Conservation (phyloP, 2,888 invertebrate species). For the Chorisops tibialis region DNA sequence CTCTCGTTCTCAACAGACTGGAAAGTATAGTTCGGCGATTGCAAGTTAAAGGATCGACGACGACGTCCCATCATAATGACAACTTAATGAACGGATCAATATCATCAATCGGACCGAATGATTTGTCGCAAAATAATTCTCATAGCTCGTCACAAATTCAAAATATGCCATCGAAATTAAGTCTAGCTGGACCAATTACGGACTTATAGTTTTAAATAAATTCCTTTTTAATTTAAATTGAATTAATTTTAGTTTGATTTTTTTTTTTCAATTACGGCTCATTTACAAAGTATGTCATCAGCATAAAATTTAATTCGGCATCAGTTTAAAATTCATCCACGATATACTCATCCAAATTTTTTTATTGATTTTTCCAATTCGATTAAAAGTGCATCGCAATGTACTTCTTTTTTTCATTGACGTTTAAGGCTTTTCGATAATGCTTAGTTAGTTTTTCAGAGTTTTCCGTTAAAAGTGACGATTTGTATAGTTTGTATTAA, state of each 20-base stretch:
- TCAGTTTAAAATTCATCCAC: too few relatives aligned
- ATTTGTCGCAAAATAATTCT: background rate
- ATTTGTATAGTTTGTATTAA: too few relatives aligned
- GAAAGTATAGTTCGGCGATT: slow-evolving; percentile 51
- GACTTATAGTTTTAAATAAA: slow-evolving; percentile 42
- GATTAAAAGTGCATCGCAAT: too few relatives aligned
- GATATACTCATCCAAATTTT: too few relatives aligned
- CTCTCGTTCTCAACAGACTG: slow-evolving; percentile 43
- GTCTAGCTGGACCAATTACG: slow-evolving; percentile 49
- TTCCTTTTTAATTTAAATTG: background rate
- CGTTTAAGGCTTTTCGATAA: too few relatives aligned
- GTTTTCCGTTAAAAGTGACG: too few relatives aligned
- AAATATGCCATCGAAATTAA: slow-evolving; percentile 41
- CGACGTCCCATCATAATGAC: slow-evolving; percentile 8
- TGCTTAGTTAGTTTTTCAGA: too few relatives aligned
- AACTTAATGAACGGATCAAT: background rate
- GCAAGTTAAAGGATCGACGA: slow-evolving; percentile 38
- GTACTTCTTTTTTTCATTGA: too few relatives aligned
- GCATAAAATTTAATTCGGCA: too few relatives aligned
- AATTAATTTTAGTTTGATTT: background rate
- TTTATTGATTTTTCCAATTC: too few relatives aligned
- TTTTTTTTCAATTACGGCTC: background rate
- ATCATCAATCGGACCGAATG: background rate
- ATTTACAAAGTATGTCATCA: too few relatives aligned
- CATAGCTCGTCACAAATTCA: slow-evolving; percentile 33